Base-by-base conservation (phyloP, 2,113 vertebrate genomes). In the Orthochromis malagaraziensis region DNA sequence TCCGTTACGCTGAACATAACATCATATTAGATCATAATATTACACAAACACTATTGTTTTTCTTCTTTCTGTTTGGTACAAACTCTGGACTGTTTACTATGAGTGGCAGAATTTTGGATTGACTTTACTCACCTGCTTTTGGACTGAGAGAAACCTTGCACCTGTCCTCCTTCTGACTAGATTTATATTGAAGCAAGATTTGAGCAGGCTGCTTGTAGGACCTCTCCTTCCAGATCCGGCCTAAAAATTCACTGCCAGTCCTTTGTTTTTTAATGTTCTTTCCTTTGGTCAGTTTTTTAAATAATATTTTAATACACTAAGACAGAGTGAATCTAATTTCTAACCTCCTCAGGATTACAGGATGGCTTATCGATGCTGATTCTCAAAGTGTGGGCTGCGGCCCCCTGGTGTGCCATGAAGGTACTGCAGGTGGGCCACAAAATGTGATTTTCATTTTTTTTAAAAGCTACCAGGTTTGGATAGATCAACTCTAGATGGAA, bases 81-180 rank as follows among this genome's bases (percentile, higher is more conserved):
- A 26, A 73, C 13, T 47, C 24, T 17, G 68, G 6, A 47, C 6
- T 29, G 0, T 75, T 75, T 47, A 47, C 9, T 47, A 1, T 75
- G 42, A 75, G 6, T 17, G 4, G 68, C 24, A 75, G 24, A 75
- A 6, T 47, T 45, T 75, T 47, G 40, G 42, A 19, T 29, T 9
- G 0, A 75, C 68, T 73, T 73, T 17, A 26, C 14, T 45, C 40
- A 47, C 40, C 68, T 75, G 0, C 40, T 75, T 26, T 47, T 75
- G 68, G 24, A 0, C 24, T 49, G 70, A 75, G 16, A 49, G 9
- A 75, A 29, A 29, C 9, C 42, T 16, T 47, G 9, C 70, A 31
- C 9, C 24, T 75, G 40, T 65, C 10, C 31, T 65, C 3, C 3
- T 21, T 65, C 60, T 65, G 11, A 65, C 33, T 35, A 65, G 31